Base-by-base conservation (phyloP, 2,888 invertebrate species). In the Abrostola triplasia region DNA sequence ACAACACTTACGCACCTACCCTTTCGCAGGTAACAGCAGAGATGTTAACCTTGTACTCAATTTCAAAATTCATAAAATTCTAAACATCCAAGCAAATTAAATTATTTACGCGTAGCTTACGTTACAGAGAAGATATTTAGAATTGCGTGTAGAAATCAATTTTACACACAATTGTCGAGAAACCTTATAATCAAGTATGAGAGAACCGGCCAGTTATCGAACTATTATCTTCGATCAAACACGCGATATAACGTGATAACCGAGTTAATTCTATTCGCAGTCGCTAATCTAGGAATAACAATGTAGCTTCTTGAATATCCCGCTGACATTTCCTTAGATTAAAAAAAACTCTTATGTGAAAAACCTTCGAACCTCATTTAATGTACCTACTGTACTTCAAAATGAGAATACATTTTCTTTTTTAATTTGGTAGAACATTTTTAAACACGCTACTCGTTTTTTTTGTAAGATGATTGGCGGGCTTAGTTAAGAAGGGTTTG, bases 241-340 rank as follows among this genome's bases (percentile, higher is more conserved):
- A 76, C 78, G 76, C 76, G 59, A 77, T 68, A 41, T 75, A 12
- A 41, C 68, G 78, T 75, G 76, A 77, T 77, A 68, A 63, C 36
- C 1, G 54, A 70, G 76, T 52, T 58, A 64, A 75, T 72, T 70
- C 42, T 6, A 75, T 61, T 48, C 36, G 40, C 42, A 65, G 75
- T 64, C 36, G 38, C 41, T 44, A 51, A 64, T 75, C 58, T 70
- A 40, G 38, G 48, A 36, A 49, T 38, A 70, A 64, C 59, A 70
- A 59, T 52, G 13, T 24, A 44, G 13, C 24, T 51, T 59, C 24
- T 24, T 24, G 24, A 4, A 24, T 24, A 24, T 24, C 24, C 24
- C 24, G 24, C 54, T 36, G 58, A 55, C 54, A 9, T 47, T 12
- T 12, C 11, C 44, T 47, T 47, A 4, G 24, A 0, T 9, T 24